phyloP scores from a whole-genome alignment of 1,140 invertebrate genomes.

The Micrasema minimum region DNA sequence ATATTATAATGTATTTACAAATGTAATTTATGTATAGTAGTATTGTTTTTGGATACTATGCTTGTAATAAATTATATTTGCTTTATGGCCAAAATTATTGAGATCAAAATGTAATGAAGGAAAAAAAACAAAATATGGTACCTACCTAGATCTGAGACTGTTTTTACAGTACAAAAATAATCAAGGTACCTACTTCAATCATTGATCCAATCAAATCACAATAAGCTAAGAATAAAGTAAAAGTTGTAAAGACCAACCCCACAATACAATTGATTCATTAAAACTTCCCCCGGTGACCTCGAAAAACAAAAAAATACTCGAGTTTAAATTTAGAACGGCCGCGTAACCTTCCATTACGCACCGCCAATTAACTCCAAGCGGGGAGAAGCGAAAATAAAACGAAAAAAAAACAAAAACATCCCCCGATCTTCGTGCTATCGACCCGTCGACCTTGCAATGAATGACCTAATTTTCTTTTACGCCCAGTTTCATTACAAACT shows the following conservation, averaged over 20 bases:
- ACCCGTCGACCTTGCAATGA: slow-evolving; percentile 50
- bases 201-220: no score
- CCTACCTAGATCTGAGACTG: no score
- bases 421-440: slow-evolving; percentile 43
- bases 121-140: no score
- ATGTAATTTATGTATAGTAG: no score
- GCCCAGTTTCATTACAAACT: slow-evolving; percentile 53
- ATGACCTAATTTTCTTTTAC: slow-evolving; percentile 52
- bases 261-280: slow-evolving; percentile 13
- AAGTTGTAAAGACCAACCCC: slow-evolving; percentile 2
- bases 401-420: slow-evolving; percentile 36
- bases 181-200: no score
- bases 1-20: no score
- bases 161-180: no score
- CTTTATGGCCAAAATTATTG: no score
- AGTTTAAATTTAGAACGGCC: slow-evolving; percentile 35
- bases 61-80: no score
- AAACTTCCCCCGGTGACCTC: slow-evolving; percentile 6
- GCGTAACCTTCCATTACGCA: slow-evolving; percentile 24
- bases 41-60: no score
- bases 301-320: slow-evolving; percentile 22
- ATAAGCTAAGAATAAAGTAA: no score
- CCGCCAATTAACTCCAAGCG: slow-evolving; percentile 26
- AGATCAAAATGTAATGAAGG: no score
- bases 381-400: background rate